These are phyloP conservation scores for Crioceris asparagi DNA, from an alignment of 2,888 invertebrate genomes.

Conservation along the genomic window DNA sequence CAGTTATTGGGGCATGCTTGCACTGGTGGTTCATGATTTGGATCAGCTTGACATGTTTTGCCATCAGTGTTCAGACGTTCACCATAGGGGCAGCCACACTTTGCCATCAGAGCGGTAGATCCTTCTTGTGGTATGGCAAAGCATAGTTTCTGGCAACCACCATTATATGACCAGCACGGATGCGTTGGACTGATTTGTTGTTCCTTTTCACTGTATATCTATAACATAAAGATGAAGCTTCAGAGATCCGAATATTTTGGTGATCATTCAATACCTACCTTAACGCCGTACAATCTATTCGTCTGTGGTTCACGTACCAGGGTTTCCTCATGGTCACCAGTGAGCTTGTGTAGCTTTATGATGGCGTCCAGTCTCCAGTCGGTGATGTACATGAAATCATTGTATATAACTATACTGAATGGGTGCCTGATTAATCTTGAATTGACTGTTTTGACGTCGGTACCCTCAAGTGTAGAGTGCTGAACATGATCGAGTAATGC, in stretches of 20 bases:
- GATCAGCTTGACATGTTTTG: constrained; percentile 64
- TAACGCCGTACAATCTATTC: constrained; percentile 83
- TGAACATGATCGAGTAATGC: constrained; percentile 93
- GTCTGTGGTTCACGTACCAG: constrained; percentile 82
- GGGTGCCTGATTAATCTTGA: constrained; percentile 80
- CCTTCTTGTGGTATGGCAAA: constrained; percentile 72
- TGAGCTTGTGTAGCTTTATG: constrained; percentile 76
- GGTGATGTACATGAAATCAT: constrained; percentile 90
- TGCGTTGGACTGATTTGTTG: constrained; percentile 62
- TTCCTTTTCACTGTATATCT: constrained; percentile 61
- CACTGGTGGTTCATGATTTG: constrained; percentile 75
- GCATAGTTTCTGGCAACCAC: constrained; percentile 90
- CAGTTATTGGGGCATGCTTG: constrained; percentile 83
- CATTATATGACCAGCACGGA: constrained; percentile 76
- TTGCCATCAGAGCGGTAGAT: constrained; percentile 39
- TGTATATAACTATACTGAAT: constrained; percentile 83
- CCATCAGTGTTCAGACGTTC: constrained; percentile 66
- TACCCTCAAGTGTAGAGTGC: constrained; percentile 83
- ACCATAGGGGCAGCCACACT: constrained; percentile 90
- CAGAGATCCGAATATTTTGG: too few relatives aligned
- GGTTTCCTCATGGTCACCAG: constrained; percentile 78
- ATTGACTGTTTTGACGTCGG: constrained; percentile 80
- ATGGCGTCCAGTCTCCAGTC: constrained; percentile 96
- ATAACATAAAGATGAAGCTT: too few relatives aligned
- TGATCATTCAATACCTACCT: too few relatives aligned